Conservation (phyloP, 2,888 invertebrate species). For the Acanthosepion pharaonis region DNA sequence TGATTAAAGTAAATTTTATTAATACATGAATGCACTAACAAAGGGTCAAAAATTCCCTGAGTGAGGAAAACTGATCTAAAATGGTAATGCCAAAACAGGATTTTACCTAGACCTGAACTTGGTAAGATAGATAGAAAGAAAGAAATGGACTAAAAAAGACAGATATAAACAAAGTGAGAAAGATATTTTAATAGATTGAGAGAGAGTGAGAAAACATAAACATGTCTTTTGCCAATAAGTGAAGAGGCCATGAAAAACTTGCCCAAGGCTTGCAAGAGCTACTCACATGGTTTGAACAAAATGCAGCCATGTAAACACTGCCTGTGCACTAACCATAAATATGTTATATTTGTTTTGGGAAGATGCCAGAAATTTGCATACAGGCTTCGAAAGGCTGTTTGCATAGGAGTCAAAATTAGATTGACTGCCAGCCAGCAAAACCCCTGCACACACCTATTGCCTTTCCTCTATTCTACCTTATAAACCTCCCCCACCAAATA, state of each 20-base stretch:
- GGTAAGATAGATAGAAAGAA: not conserved
- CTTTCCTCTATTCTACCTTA: not conserved
- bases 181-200: not conserved
- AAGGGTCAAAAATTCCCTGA: too few species aligned
- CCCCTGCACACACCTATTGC: not conserved
- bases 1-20: too few species aligned
- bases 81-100: too few species aligned
- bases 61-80: too few species aligned
- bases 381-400: not conserved
- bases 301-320: conserved; percentile 17
- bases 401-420: conserved; percentile 33
- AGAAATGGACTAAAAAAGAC: not conserved
- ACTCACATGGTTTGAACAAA: not conserved
- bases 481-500: not conserved
- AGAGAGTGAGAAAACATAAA: not conserved
- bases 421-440: not conserved
- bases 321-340: not conserved
- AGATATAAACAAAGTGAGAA: not conserved
- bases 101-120: too few species aligned
- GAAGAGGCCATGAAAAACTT: conserved; percentile 9
- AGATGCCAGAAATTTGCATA: conserved; percentile 33
- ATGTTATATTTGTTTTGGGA: not conserved
- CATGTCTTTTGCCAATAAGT: not conserved
- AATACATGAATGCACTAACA: too few species aligned
- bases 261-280: not conserved